Evolutionary conservation across 2,888 invertebrate species (phyloP).

Genomic region (Noctua fimbriata): DNA sequence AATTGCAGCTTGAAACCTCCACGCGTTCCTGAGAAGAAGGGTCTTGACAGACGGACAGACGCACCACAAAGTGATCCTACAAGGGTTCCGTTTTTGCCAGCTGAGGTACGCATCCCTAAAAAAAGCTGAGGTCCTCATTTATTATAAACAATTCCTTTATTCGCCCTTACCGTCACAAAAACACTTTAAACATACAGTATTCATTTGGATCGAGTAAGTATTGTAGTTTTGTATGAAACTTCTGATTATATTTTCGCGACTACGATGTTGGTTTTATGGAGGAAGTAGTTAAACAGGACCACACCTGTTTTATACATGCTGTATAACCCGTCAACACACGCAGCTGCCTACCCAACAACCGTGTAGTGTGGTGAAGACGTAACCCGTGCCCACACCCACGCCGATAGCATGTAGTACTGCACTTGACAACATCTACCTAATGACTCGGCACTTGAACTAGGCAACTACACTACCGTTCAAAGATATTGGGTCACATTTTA

Average conservation of each 20-base stretch:
- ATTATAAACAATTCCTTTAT: no score
- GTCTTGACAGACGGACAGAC: no score
- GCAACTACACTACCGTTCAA: slow-evolving; percentile 30
- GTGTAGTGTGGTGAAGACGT: slow-evolving; percentile 6
- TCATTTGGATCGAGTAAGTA: not conserved
- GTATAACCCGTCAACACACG: not conserved
- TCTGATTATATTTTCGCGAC: not conserved
- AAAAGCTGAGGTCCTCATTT: no score
- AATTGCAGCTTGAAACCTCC: no score
- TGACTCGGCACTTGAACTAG: slow-evolving; percentile 56
- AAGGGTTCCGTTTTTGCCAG: no score
- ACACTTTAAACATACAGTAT: no score
- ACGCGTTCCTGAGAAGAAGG: no score
- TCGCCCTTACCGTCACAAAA: no score
- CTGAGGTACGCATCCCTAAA: no score
- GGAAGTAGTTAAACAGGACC: not conserved
- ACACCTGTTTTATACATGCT: no score
- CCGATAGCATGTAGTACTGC: slow-evolving; percentile 42
- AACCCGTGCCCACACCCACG: slow-evolving; percentile 9
- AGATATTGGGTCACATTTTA: not conserved
- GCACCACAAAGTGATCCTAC: no score
- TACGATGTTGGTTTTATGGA: not conserved
- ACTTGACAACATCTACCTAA: slow-evolving; percentile 70
- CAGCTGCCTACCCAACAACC: not conserved
- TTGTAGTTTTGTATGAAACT: not conserved